A percentile compares a stretch with the other conserved stretches of the same genome.
These are phyloP conservation scores for Dromiciops gliroides DNA, from an alignment of 2,113 vertebrate species.

Conservation along the genomic window DNA sequence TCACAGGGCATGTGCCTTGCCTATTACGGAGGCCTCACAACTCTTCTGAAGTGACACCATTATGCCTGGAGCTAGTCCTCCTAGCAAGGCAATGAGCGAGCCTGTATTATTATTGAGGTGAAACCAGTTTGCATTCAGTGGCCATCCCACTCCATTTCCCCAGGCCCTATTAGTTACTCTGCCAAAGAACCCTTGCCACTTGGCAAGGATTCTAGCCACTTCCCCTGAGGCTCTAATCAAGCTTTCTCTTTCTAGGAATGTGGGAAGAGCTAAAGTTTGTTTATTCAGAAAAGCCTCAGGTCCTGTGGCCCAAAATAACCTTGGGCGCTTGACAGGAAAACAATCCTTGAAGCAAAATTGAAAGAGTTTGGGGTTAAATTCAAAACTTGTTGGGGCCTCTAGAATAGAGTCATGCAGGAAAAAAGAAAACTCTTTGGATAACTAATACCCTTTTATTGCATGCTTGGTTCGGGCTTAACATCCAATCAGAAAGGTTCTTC, in stretches of 20 bases:
- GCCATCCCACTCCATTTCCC: neutral
- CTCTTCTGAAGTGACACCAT: neutral
- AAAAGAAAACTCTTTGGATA: neutral
- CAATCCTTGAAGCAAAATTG: neutral
- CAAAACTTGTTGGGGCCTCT: neutral
- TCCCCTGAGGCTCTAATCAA: neutral
- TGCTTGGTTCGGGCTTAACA: neutral
- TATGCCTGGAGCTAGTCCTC: neutral
- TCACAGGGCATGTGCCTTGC: neutral
- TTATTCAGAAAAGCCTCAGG: neutral
- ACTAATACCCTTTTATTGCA: neutral
- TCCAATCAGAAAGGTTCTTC: neutral
- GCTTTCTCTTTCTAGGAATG: neutral
- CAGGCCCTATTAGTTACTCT: neutral
- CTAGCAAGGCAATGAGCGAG: neutral
- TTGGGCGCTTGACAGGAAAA: neutral
- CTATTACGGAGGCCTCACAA: neutral
- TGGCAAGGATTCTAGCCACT: neutral
- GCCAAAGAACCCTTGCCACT: neutral
- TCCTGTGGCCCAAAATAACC: constrained; percentile 1
- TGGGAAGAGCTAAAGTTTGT: neutral
- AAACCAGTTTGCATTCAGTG: neutral
- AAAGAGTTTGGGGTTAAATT: neutral
- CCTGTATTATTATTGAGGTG: neutral
- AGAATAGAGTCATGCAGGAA: neutral